A percentile compares a stretch with the other conserved stretches of the same genome.
Conservation (phyloP, 2,888 invertebrate species). For the Dolomedes plantarius region DNA sequence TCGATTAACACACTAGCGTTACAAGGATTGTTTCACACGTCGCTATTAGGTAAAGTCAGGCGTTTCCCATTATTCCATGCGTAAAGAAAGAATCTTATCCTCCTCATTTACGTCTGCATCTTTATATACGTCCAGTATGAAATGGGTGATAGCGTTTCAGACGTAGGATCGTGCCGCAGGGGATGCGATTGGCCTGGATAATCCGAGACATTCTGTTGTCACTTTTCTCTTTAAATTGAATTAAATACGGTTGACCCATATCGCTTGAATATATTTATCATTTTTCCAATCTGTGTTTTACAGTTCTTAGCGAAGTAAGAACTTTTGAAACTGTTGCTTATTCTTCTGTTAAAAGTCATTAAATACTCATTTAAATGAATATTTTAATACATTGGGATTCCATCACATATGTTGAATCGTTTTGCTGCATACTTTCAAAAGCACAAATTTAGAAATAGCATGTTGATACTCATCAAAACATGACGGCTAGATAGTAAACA, state of each 20-base stretch:
- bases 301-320: too few species aligned
- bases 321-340: not conserved
- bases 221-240: conserved; percentile 23
- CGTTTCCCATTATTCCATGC: too few species aligned
- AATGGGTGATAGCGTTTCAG: not conserved
- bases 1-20: too few species aligned
- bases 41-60: too few species aligned
- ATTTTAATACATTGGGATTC: too few species aligned
- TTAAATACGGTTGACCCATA: conserved; percentile 35
- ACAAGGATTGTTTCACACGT: too few species aligned
- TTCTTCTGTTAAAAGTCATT: not conserved
- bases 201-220: conserved; percentile 16
- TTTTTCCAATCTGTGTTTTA: conserved; percentile 4
- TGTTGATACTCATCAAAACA: too few species aligned
- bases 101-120: not conserved
- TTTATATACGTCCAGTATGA: not conserved
- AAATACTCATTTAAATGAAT: not conserved
- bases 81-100: not conserved
- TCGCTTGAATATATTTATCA: conserved; percentile 19
- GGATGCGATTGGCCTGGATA: not conserved
- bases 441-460: too few species aligned
- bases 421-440: too few species aligned
- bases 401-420: too few species aligned
- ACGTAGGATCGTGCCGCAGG: not conserved
- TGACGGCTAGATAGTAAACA: too few species aligned